A percentile compares a stretch with the other conserved stretches of the same genome.
Evolutionary conservation across 2,888 invertebrate genomes (phyloP).

Genomic region (Micoletzkya japonica): DNA sequence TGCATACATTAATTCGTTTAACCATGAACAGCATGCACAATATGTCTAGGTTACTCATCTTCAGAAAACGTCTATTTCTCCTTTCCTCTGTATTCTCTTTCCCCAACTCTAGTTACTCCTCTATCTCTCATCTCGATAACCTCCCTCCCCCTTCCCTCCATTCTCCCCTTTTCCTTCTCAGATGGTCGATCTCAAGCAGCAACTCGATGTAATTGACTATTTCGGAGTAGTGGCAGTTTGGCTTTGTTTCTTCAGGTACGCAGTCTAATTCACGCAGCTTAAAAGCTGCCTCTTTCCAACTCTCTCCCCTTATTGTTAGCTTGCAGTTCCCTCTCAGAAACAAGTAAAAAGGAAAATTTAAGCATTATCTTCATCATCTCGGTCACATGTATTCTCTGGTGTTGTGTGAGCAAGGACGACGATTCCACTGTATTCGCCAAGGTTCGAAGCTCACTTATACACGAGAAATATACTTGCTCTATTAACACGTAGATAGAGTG

Average conservation of each 20-base stretch:
- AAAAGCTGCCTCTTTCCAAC: not conserved
- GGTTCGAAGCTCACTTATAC: too few species aligned
- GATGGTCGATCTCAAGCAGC: conserved; percentile 61
- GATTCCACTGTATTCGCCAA: conserved; percentile 61
- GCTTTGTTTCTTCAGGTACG: conserved; percentile 48
- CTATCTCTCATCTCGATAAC: not conserved
- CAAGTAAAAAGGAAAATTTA: too few species aligned
- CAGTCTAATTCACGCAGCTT: conserved; percentile 4
- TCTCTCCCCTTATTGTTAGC: not conserved
- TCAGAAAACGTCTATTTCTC: not conserved
- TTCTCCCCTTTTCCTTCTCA: conserved; percentile 5
- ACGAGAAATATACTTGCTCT: too few species aligned
- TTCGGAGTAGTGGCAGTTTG: conserved; percentile 61
- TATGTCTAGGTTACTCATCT: too few species aligned
- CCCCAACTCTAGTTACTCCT: not conserved
- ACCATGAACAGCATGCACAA: too few species aligned
- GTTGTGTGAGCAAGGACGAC: conserved; percentile 58
- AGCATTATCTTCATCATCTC: conserved; percentile 60
- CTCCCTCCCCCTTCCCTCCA: not conserved
- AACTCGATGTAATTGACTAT: conserved; percentile 61
- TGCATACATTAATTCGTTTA: too few species aligned
- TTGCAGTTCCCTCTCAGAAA: not conserved
- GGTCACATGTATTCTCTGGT: conserved; percentile 70
- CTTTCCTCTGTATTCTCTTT: not conserved
- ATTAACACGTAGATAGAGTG: too few species aligned